Evolutionary conservation across 2,113 vertebrate species (phyloP).

Genomic region (Notiomystis cincta): DNA sequence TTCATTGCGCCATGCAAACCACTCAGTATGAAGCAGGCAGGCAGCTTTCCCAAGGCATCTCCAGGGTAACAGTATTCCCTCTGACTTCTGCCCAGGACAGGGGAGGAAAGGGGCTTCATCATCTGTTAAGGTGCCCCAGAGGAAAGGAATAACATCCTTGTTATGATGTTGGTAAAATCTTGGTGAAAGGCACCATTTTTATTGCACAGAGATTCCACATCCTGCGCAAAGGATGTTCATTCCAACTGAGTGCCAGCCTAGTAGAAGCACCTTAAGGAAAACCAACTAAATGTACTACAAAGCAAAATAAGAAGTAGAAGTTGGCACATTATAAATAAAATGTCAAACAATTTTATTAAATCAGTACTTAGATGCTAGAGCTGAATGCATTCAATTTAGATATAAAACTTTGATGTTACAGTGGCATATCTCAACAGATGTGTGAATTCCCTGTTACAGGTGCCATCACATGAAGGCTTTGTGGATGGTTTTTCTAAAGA

Average conservation of each 20-base stretch:
- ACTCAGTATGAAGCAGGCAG: not conserved
- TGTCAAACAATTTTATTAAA: not conserved
- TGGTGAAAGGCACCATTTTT: not conserved
- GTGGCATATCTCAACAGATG: not conserved
- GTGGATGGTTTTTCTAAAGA: not conserved
- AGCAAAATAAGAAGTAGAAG: not conserved
- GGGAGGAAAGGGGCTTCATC: not conserved
- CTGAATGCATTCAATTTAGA: not conserved
- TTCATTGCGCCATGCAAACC: not conserved
- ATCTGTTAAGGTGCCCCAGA: not conserved
- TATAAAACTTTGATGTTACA: not conserved
- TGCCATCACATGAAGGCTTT: not conserved
- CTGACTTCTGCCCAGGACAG: not conserved
- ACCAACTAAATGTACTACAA: not conserved
- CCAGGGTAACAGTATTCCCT: not conserved
- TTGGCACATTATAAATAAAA: not conserved
- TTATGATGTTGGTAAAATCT: no score
- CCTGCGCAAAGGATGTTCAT: not conserved
- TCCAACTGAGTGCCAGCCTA: not conserved
- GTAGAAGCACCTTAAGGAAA: not conserved
- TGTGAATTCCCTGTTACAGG: not conserved
- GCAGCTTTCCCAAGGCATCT: not conserved
- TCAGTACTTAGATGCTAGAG: not conserved
- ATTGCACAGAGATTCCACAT: not conserved
- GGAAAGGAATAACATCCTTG: not conserved